Conservation (phyloP, 2,797 vertebrate genomes). For the Pseudochaenichthys georgianus region DNA sequence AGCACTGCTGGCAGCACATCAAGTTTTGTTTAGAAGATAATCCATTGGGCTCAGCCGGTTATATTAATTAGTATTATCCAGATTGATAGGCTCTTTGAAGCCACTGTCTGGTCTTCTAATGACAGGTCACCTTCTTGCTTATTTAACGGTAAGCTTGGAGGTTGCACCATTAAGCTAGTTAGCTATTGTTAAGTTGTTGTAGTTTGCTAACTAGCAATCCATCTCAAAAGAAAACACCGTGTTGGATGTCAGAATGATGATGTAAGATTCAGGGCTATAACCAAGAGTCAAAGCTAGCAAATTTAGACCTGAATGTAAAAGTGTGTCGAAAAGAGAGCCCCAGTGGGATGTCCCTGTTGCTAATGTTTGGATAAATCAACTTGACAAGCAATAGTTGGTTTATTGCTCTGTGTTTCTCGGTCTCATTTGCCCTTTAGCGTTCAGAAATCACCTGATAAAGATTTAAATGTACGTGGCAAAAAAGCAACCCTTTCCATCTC, state of each 20-base stretch:
- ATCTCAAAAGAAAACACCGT: not conserved
- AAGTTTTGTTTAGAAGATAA: slow-evolving; percentile 35
- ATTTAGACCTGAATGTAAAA: slow-evolving; percentile 10
- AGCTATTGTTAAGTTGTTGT: not conserved
- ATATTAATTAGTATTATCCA: slow-evolving; percentile 33
- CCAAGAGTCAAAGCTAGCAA: not conserved
- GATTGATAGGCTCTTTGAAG: slow-evolving; percentile 20
- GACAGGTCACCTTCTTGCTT: slow-evolving; percentile 12
- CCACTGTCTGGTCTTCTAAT: slow-evolving; percentile 9
- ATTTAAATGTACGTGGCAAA: slow-evolving; percentile 23
- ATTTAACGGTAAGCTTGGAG: not conserved
- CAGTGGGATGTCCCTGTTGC: not conserved
- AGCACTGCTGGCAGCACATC: slow-evolving; percentile 14
- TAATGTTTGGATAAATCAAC: slow-evolving; percentile 7
- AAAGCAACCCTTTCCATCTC: slow-evolving; percentile 13
- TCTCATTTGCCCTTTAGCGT: slow-evolving; percentile 11
- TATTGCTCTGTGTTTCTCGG: slow-evolving; percentile 10
- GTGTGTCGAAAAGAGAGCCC: not conserved
- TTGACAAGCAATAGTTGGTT: slow-evolving; percentile 3
- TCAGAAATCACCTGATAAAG: slow-evolving; percentile 27
- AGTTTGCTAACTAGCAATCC: too few species aligned
- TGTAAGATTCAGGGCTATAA: not conserved
- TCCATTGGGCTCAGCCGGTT: slow-evolving; percentile 15
- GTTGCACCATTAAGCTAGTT: not conserved
- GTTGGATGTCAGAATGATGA: not conserved